Conservation (phyloP, 2,888 invertebrate species). For the Chymomyza amoena region DNA sequence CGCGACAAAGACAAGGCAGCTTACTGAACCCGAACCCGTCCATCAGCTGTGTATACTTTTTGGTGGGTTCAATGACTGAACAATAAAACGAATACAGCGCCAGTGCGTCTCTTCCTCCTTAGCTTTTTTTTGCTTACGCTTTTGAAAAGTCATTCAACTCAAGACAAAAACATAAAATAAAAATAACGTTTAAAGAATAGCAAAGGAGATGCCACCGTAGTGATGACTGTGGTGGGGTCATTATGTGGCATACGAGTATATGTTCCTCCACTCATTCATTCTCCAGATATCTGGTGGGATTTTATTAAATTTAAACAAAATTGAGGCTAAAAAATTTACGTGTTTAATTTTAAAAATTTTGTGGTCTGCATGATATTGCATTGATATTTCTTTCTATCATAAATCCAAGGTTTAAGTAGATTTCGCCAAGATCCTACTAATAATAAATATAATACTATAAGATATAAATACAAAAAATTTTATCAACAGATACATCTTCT, state of each 20-base stretch:
- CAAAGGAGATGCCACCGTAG: constrained; percentile 38
- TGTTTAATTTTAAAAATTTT: constrained; percentile 31
- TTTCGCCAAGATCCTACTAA: no score
- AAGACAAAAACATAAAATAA: constrained; percentile 10
- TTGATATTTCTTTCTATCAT: no score
- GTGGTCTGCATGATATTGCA: no score
- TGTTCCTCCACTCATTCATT: constrained; percentile 15
- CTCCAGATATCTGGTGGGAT: constrained; percentile 5
- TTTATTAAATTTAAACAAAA: constrained; percentile 15
- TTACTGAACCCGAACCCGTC: background rate
- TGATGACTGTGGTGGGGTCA: constrained; percentile 46
- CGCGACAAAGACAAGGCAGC: background rate
- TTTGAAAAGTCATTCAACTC: constrained; percentile 68
- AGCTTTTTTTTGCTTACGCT: constrained; percentile 36
- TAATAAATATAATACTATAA: no score
- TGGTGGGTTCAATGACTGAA: constrained; percentile 64
- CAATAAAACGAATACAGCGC: constrained; percentile 30
- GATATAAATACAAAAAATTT: no score
- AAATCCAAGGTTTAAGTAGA: no score
- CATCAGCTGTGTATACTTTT: constrained; percentile 63
- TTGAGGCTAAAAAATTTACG: constrained; percentile 25
- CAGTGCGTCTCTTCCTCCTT: constrained; percentile 53
- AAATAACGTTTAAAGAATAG: constrained; percentile 64
- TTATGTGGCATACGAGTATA: constrained; percentile 45
- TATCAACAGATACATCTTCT: no score